Base-by-base conservation (phyloP, 1,140 invertebrate genomes). In the Drosophila kepulauana region DNA sequence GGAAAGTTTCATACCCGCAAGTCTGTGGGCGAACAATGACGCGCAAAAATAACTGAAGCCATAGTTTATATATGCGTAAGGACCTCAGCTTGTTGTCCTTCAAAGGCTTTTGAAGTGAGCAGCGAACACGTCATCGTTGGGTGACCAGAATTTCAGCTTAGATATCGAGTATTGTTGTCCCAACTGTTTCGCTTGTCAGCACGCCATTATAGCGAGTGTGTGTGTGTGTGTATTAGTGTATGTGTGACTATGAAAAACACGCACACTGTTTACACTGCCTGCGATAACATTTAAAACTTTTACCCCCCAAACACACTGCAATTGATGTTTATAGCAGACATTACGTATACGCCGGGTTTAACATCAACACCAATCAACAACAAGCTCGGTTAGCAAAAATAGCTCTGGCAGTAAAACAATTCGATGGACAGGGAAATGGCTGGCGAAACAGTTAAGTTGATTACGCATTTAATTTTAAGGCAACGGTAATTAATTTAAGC, bases 401-500 rank as follows among this genome's bases (percentile, higher is more conserved):
- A 80, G 68, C 67, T 65, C 45, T 65, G 28, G 0, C 3, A 25
- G 3, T n/a, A 38, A 38, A 38, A 35, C 11, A 35, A 73, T 2
- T 46, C 61, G 41, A 2, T 3, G 13, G 48, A 52, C 48, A 28
- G 15, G 1, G 43, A 38, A 38, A 20, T 16, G 13, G n/a, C 68
- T 7, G 7, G 7, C n/a, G 5, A 51, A 66, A 65, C 75, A 64
- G 76, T 80, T 51, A 66, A 78, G 65, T 69, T 79, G 79, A 88
- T 84, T 78, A 84, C 62, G 33, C 63, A 64, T 71, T 88, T 75
- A 78, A 81, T 84, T 84, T 88, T 45, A 75, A 80, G 58, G 46
- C 58, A 52, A 48, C 30, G 41, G 63, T 74, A 77, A 73, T 78
- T 76, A 54, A 61, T 70, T 77, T 73, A 70, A 56, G 20, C 16